Conservation (phyloP, 2,113 vertebrate species). For the Gobiocypris rarus region DNA sequence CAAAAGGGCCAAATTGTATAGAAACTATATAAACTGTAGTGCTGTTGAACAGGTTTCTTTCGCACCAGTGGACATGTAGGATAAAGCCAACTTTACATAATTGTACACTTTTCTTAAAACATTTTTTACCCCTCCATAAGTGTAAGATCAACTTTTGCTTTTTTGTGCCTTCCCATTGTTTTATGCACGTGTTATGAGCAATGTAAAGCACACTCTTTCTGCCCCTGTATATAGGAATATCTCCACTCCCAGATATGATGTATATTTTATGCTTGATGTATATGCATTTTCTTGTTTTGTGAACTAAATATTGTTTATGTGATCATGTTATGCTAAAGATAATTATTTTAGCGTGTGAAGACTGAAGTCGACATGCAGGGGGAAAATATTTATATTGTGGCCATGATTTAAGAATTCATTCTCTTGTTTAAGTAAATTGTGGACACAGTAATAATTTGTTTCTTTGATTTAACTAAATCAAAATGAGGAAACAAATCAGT, state of each 20-base stretch:
- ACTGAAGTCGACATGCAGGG: not conserved
- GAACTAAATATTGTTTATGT: not conserved
- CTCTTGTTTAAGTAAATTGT: no score
- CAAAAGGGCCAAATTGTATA: no score
- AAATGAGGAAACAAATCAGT: no score
- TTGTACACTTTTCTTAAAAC: not conserved
- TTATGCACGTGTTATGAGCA: not conserved
- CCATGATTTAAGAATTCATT: no score
- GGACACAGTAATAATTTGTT: no score
- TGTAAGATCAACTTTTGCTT: not conserved
- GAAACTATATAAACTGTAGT: not conserved
- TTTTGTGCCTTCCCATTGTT: not conserved
- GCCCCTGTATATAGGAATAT: slow-evolving; percentile 17
- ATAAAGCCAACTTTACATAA: not conserved
- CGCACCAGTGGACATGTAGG: not conserved
- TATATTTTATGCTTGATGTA: slow-evolving; percentile 2
- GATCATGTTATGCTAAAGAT: slow-evolving; percentile 18
- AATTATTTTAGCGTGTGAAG: not conserved
- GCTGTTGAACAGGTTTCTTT: not conserved
- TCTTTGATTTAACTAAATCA: no score
- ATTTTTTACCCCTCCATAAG: not conserved
- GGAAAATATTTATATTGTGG: no score
- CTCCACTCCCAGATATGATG: slow-evolving; percentile 29
- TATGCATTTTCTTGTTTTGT: not conserved
- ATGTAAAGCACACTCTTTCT: not conserved